Evolutionary conservation across 1,140 invertebrate species (phyloP).

Genomic region (Latrodectus geometricus): DNA sequence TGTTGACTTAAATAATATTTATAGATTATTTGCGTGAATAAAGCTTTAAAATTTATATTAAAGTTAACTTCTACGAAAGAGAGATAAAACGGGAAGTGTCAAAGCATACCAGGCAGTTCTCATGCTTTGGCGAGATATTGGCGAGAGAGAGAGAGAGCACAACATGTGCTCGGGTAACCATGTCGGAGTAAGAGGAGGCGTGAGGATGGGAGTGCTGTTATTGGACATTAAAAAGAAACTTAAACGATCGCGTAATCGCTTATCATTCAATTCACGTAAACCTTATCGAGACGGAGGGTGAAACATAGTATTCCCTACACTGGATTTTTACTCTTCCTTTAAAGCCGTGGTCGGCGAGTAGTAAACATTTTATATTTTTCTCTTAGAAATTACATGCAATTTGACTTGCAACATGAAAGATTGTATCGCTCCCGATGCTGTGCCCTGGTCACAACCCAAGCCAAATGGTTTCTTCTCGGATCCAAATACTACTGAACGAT

Average conservation of each 20-base stretch:
- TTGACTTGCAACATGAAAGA: slow-evolving; percentile 15
- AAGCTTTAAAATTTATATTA: neutral
- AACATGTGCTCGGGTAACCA: slow-evolving; percentile 12
- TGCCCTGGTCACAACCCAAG: no score
- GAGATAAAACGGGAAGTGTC: neutral
- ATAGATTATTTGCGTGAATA: no score
- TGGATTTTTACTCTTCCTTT: slow-evolving; percentile 41
- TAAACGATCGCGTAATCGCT: slow-evolving; percentile 22
- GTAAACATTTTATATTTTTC: slow-evolving; percentile 13
- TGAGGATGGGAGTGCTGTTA: slow-evolving; percentile 25
- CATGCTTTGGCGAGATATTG: slow-evolving; percentile 44
- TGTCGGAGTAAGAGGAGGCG: neutral
- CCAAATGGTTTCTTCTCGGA: slow-evolving; percentile 20
- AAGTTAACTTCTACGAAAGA: neutral
- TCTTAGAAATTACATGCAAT: slow-evolving; percentile 11
- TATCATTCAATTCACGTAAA: slow-evolving; percentile 39
- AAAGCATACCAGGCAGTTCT: neutral
- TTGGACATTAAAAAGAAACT: slow-evolving; percentile 43
- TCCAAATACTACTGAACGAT: slow-evolving; percentile 54
- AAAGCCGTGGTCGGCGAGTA: slow-evolving; percentile 46
- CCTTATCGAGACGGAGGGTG: slow-evolving; percentile 14
- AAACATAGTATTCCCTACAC: neutral
- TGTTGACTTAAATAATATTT: no score
- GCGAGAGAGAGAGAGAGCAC: neutral
- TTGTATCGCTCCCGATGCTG: no score